phyloP scores from a whole-genome alignment of 1,140 invertebrate genomes.

The Samia ricini region DNA sequence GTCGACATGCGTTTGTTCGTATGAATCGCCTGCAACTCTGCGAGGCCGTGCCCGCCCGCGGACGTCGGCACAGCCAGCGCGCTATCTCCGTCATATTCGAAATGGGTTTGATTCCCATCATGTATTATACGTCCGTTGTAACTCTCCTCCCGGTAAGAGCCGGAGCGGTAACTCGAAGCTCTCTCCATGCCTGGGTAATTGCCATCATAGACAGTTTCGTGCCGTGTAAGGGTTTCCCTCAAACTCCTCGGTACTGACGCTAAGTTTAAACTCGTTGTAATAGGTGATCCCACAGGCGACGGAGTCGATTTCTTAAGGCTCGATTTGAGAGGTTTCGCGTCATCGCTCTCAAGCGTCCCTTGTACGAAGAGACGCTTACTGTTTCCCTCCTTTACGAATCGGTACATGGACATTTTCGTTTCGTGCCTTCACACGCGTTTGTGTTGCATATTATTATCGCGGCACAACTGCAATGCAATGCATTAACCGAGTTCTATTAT shows the following conservation, averaged over 20 bases:
- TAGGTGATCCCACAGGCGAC: conserved; percentile 75
- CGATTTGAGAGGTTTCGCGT: conserved; percentile 76
- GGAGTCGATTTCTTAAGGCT: conserved; percentile 74
- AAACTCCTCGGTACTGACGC: conserved; percentile 72
- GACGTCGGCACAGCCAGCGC: conserved; percentile 58
- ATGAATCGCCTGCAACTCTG: conserved; percentile 85
- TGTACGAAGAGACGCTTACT: conserved; percentile 87
- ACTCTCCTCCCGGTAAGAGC: conserved; percentile 61
- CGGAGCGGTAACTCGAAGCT: conserved; percentile 55
- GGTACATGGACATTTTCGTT: conserved; percentile 83
- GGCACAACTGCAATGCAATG: conserved; percentile 41
- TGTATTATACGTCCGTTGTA: conserved; percentile 73
- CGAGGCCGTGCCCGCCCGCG: conserved; percentile 63
- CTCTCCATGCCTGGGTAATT: conserved; percentile 70
- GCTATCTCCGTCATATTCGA: conserved; percentile 72
- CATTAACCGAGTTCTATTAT: conserved; percentile 50
- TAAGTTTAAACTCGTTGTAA: conserved; percentile 78
- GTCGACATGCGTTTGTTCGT: conserved; percentile 90
- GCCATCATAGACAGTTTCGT: conserved; percentile 71
- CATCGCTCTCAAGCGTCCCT: conserved; percentile 83
- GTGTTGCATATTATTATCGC: conserved; percentile 47
- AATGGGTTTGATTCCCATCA: conserved; percentile 74
- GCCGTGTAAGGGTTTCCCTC: conserved; percentile 62
- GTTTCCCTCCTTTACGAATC: conserved; percentile 83
- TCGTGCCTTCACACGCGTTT: conserved; percentile 46